Percentiles rank a stretch among this genome's conserved stretches.
Evolutionary conservation across 1,140 invertebrate genomes (phyloP).

Genomic region (Lutraria rhynchaena): DNA sequence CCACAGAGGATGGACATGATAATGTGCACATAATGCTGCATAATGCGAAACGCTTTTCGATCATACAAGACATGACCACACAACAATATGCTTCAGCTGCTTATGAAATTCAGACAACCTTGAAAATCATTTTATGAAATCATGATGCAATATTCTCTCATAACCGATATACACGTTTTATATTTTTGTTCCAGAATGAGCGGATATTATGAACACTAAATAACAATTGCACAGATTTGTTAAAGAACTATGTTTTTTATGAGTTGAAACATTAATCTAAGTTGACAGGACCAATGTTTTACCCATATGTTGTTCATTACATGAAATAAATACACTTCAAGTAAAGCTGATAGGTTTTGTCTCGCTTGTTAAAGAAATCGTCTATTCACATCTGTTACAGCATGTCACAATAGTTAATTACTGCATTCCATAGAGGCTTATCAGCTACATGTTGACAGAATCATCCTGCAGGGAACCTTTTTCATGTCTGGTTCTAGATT

Average conservation of each 20-base stretch:
- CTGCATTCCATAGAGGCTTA: slow-evolving; percentile 9
- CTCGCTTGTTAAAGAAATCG: slow-evolving; percentile 1
- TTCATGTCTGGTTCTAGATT: no score
- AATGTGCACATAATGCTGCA: no score
- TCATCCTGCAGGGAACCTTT: not conserved
- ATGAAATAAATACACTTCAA: slow-evolving; percentile 5
- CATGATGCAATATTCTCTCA: no score
- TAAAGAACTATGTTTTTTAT: no score
- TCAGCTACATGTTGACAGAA: slow-evolving; percentile 2
- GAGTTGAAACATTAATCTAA: no score
- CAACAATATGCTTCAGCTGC: no score
- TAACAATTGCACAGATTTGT: not conserved
- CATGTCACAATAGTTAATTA: slow-evolving; percentile 24
- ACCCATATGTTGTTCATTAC: slow-evolving; percentile 23
- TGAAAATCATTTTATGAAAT: no score
- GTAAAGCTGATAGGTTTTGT: not conserved
- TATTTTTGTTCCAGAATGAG: not conserved
- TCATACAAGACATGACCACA: no score
- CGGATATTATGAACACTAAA: not conserved
- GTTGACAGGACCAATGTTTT: slow-evolving; percentile 12
- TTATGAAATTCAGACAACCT: no score
- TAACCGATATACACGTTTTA: not conserved
- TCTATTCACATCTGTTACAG: slow-evolving; percentile 7
- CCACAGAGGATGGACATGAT: no score
- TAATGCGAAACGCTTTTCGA: no score